Evolutionary conservation across 2,797 vertebrate species (phyloP).

Genomic region (Percopsis omiscomaycus): DNA sequence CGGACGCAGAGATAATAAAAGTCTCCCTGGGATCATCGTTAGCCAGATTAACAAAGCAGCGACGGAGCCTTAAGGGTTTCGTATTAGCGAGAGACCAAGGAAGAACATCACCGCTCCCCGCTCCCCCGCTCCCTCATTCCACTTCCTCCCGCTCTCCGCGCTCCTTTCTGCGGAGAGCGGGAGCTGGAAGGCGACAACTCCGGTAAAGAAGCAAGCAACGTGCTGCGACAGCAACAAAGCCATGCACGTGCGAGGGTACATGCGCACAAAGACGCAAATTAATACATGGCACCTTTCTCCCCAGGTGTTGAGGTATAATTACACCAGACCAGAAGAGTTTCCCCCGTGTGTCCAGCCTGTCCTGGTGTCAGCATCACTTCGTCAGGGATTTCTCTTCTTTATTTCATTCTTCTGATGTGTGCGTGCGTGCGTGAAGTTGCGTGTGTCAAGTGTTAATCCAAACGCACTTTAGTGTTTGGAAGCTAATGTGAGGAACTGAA

Average conservation of each 20-base stretch:
- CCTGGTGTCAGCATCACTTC: too few species aligned
- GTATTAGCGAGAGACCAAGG: constrained; percentile 31
- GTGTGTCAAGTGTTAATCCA: too few species aligned
- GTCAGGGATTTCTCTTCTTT: too few species aligned
- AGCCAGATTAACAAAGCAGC: constrained; percentile 49
- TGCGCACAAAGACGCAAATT: background rate
- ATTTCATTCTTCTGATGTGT: too few species aligned
- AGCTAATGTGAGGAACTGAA: too few species aligned
- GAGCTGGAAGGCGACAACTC: constrained; percentile 47
- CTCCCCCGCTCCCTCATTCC: constrained; percentile 11
- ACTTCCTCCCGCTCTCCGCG: constrained; percentile 33
- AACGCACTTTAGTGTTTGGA: too few species aligned
- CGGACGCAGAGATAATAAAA: constrained; percentile 34
- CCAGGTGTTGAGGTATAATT: too few species aligned
- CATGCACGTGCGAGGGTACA: background rate
- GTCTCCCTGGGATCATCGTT: constrained; percentile 41
- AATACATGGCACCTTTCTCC: too few species aligned
- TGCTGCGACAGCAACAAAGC: constrained; percentile 44
- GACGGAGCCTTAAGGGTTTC: constrained; percentile 21
- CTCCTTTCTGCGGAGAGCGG: constrained; percentile 34
- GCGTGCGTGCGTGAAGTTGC: too few species aligned
- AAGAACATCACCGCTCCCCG: constrained; percentile 38
- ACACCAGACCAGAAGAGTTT: too few species aligned
- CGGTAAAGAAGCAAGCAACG: constrained; percentile 49
- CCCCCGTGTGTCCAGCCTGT: too few species aligned